Conservation (phyloP, 1,140 invertebrate genomes). For the Macrostomum lignano region DNA sequence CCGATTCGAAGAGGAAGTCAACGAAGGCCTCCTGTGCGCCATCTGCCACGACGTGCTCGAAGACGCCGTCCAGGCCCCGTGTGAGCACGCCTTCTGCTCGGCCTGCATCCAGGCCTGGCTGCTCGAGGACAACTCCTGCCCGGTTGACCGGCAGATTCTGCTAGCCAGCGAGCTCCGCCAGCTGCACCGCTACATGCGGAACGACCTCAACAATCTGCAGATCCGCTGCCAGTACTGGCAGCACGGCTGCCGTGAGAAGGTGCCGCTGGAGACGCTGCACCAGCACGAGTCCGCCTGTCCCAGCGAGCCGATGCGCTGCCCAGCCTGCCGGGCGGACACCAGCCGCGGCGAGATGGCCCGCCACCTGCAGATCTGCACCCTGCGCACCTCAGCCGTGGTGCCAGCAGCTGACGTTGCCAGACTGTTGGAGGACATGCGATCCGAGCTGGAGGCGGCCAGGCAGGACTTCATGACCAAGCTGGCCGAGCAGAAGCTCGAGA, state of each 20-base stretch:
- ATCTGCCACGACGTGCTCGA: constrained; percentile 18
- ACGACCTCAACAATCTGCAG: constrained; percentile 13
- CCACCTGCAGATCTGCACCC: constrained; percentile 10
- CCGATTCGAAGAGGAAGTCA: constrained; percentile 12
- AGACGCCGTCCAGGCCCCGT: constrained; percentile 15
- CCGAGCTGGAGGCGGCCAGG: constrained; percentile 12
- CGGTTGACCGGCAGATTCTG: constrained; percentile 13
- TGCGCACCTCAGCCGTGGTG: constrained; percentile 8
- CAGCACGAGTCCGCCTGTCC: constrained; percentile 12
- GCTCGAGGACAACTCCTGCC: constrained; percentile 14
- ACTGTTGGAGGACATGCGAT: constrained; percentile 14
- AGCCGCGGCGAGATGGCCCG: constrained; percentile 8
- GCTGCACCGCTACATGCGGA: constrained; percentile 15
- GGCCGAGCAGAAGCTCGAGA: constrained; percentile 13
- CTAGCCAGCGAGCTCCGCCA: constrained; percentile 9
- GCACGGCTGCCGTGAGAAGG: constrained; percentile 10
- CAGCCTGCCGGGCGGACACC: constrained; percentile 9
- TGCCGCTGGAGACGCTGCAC: constrained; percentile 10
- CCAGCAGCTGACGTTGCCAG: constrained; percentile 10
- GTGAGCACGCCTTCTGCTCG: constrained; percentile 16
- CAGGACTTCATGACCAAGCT: constrained; percentile 14
- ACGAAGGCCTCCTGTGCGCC: constrained; percentile 16
- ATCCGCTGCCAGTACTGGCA: constrained; percentile 11
- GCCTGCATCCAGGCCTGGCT: too few species aligned
- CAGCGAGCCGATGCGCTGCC: constrained; percentile 10